Conservation (phyloP, 2,888 invertebrate species). For the Brenthis daphne region DNA sequence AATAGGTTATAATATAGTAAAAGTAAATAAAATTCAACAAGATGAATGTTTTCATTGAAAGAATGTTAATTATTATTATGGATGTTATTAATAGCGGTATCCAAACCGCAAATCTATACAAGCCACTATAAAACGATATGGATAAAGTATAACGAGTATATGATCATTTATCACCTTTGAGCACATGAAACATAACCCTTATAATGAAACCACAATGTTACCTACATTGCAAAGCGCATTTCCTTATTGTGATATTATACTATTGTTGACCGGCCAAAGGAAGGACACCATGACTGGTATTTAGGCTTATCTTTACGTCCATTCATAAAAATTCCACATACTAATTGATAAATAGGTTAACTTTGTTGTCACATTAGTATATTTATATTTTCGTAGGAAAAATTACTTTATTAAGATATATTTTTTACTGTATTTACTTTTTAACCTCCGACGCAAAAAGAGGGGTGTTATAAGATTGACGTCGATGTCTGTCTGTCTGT, state of each 20-base stretch:
- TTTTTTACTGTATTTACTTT: too few relatives aligned
- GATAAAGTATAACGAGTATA: conserved; percentile 1
- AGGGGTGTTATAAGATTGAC: too few relatives aligned
- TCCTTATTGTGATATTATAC: conserved; percentile 55
- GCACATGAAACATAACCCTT: conserved; percentile 38
- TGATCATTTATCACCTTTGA: conserved; percentile 28
- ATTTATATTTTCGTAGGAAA: too few relatives aligned
- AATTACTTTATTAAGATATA: too few relatives aligned
- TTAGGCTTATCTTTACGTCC: conserved; percentile 25
- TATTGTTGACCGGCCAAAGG: conserved; percentile 49
- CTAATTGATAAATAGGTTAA: not conserved
- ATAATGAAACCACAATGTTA: conserved; percentile 47
- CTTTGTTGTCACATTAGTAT: too few relatives aligned
- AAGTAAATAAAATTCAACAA: too few relatives aligned
- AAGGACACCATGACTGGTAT: conserved; percentile 46
- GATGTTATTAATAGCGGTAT: conserved; percentile 1
- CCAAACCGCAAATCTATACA: conserved; percentile 13
- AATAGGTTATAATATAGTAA: too few relatives aligned
- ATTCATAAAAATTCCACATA: conserved; percentile 13
- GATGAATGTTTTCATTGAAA: too few relatives aligned
- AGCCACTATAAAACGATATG: not conserved
- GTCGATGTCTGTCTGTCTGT: too few relatives aligned
- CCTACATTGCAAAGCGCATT: conserved; percentile 49
- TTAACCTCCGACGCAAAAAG: too few relatives aligned
- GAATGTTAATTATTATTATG: too few relatives aligned